Conservation (phyloP, 2,888 invertebrate species). For the Anodontia alba region DNA sequence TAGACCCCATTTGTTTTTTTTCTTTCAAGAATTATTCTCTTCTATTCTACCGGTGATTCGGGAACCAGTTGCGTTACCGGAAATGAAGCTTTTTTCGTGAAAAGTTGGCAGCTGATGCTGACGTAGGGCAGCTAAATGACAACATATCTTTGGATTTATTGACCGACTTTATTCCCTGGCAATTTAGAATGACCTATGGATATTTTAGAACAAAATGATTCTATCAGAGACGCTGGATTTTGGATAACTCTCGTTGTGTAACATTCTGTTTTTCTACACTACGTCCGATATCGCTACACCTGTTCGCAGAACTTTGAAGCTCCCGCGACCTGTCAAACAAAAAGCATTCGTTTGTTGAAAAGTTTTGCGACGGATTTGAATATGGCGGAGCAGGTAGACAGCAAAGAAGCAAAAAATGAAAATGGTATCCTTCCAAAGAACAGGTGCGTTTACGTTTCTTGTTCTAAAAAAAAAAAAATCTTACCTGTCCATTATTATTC, state of each 20-base stretch:
- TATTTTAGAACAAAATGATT: neutral
- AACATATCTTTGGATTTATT: neutral
- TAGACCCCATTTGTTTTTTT: too few relatives aligned
- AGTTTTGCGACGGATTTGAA: neutral
- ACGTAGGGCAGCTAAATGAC: neutral
- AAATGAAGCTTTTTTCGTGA: neutral
- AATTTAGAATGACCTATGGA: neutral
- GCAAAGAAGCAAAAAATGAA: neutral
- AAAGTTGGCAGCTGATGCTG: slow-evolving; percentile 5
- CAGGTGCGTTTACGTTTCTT: neutral
- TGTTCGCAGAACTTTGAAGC: too few relatives aligned
- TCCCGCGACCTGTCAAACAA: too few relatives aligned
- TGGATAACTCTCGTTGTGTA: neutral
- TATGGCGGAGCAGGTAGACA: neutral
- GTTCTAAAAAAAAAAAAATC: too few relatives aligned
- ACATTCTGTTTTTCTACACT: too few relatives aligned
- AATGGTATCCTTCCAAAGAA: neutral
- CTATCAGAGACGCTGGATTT: neutral
- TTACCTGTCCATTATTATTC: neutral
- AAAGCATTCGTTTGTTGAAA: too few relatives aligned
- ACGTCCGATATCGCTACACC: too few relatives aligned
- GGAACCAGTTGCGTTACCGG: slow-evolving; percentile 8
- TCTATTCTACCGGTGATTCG: neutral
- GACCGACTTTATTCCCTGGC: neutral
- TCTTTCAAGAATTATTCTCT: too few relatives aligned